phyloP scores from a whole-genome alignment of 2,797 vertebrate genomes.

The Melanotaenia nigrans region DNA sequence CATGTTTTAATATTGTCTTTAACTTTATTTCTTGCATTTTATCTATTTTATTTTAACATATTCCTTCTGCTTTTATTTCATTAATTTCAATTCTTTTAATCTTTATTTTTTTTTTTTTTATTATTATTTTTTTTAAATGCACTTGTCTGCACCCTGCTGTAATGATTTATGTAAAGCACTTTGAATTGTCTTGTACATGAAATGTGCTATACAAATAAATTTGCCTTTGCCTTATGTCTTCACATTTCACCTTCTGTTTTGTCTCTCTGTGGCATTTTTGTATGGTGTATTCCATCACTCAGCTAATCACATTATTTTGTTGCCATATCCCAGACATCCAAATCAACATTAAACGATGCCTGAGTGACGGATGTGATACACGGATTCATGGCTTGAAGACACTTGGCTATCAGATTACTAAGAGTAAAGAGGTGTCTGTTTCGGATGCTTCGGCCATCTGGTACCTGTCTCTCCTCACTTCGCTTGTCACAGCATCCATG shows the following conservation, averaged over 20 bases:
- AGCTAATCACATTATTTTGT: slow-evolving; percentile 31
- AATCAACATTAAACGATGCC: slow-evolving; percentile 98
- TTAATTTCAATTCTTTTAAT: too few relatives aligned
- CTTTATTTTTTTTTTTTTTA: too few relatives aligned
- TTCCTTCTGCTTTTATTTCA: too few relatives aligned
- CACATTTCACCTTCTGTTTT: background rate
- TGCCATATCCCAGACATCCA: slow-evolving; percentile 88
- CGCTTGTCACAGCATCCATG: slow-evolving; percentile 96
- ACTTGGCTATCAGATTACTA: slow-evolving; percentile 92
- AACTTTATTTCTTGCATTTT: too few relatives aligned
- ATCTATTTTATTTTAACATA: too few relatives aligned
- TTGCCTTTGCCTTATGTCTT: background rate
- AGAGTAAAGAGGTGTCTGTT: slow-evolving; percentile 92
- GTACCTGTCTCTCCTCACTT: slow-evolving; percentile 97
- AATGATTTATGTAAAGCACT: too few relatives aligned
- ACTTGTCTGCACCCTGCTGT: too few relatives aligned
- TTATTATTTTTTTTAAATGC: too few relatives aligned
- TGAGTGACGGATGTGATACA: slow-evolving; percentile 96
- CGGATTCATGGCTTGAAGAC: slow-evolving; percentile 95
- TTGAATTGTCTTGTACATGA: too few relatives aligned
- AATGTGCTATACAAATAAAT: too few relatives aligned
- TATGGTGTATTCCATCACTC: slow-evolving; percentile 17
- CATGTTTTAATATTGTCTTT: too few relatives aligned
- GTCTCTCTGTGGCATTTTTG: background rate
- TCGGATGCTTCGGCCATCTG: slow-evolving; percentile 98